These are phyloP conservation scores for Emmelina monodactyla DNA, from an alignment of 2,888 invertebrate genomes.

Conservation along the genomic window DNA sequence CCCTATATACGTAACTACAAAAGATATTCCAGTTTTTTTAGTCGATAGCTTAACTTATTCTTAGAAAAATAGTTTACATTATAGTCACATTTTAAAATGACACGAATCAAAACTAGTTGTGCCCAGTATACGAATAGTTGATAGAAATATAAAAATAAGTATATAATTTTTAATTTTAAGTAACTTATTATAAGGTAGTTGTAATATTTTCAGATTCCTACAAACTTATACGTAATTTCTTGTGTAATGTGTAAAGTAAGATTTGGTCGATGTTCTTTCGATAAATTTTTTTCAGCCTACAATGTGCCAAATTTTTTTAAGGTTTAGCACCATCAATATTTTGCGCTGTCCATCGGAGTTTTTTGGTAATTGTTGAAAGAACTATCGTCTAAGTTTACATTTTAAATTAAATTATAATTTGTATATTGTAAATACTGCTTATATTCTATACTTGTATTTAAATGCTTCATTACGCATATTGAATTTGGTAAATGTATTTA, in stretches of 20 bases:
- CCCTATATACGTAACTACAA: constrained; percentile 59
- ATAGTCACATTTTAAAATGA: constrained; percentile 63
- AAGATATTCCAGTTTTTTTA: constrained; percentile 58
- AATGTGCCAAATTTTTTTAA: constrained; percentile 52
- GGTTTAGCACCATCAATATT: constrained; percentile 7
- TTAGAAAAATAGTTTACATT: constrained; percentile 59
- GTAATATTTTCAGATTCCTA: constrained; percentile 68
- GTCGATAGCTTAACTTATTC: constrained; percentile 63
- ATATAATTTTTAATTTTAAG: too few relatives aligned
- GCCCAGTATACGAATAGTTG: constrained; percentile 67
- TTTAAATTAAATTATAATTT: constrained; percentile 29
- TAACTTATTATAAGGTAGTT: constrained; percentile 65
- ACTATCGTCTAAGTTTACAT: constrained; percentile 39
- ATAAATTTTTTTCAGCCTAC: constrained; percentile 25
- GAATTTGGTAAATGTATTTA: too few relatives aligned
- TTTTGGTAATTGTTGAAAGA: constrained; percentile 31
- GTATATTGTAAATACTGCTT: constrained; percentile 51
- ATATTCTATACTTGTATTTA: constrained; percentile 25
- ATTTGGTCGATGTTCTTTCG: constrained; percentile 51
- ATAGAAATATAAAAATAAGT: constrained; percentile 29
- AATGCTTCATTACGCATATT: too few relatives aligned
- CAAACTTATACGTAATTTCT: constrained; percentile 62
- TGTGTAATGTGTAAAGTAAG: constrained; percentile 32
- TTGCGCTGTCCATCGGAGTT: too few relatives aligned
- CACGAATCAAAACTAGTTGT: constrained; percentile 66